Evolutionary conservation across 2,888 invertebrate species (phyloP), one percentile per base, ranked within the genome.

Genomic region (Zhengitettix transpicula): DNA sequence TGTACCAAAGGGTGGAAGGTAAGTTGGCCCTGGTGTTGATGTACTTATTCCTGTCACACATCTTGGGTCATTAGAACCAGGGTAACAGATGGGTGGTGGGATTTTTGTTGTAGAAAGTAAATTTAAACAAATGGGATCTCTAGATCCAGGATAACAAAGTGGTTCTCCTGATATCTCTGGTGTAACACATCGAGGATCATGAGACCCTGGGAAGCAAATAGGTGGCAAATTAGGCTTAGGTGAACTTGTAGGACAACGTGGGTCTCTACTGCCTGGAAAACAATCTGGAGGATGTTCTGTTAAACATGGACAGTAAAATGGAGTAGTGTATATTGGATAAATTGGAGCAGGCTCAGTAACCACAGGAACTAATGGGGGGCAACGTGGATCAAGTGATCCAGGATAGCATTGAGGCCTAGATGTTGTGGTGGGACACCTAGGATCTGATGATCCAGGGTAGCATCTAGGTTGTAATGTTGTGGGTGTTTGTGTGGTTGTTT

Each of bases 81-180:
- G 65, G 42, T 64, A 65, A 59, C 65, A 65, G 11, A 53, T 52
- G 9, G 64, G 64, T 14, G 12, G 47, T 9, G 62, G 58, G 14
- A 63, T 61, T 40, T 64, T 53, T 42, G 65, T 57, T 52, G 55
- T 60, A 2, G 66, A 66, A 1, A 63, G 64, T 2, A 69, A 67
- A 10, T 64, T 63, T 0, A 61, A 60, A 9, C 57, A 59, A 16
- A 60, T 53, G 55, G 60, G 59, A 65, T 77, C 75, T 14, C 67
- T 68, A 9, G 70, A 69, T 41, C 71, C 73, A 16, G 70, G 70
- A 59, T 64, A 67, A 64, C 72, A 67, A 0, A 60, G 52, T 62
- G 58, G 69, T 64, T 65, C 64, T 7, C 61, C 64, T 10, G 58
- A 58, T 57, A 51, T 63, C 61, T 55, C 58, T 63, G 47, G 65